Evolutionary conservation across 2,888 invertebrate genomes (phyloP).

Genomic region (Cataglyphis cursor): DNA sequence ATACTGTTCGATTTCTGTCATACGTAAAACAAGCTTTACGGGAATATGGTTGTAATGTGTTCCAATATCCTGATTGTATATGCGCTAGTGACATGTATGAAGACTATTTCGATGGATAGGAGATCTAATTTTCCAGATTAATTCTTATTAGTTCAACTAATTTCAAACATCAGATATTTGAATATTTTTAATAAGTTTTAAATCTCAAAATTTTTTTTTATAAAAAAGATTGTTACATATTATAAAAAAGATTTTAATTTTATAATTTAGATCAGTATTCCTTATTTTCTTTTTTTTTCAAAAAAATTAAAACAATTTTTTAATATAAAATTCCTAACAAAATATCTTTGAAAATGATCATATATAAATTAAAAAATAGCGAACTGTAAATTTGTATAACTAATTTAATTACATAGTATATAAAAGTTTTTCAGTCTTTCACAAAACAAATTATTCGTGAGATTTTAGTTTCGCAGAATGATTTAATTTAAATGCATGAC

Average conservation of each 20-base stretch:
- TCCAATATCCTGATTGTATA: slow-evolving; percentile 20
- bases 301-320: neutral
- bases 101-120: neutral
- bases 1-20: slow-evolving; percentile 21
- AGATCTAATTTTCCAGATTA: slow-evolving; percentile 8
- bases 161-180: neutral
- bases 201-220: neutral
- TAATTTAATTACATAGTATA: slow-evolving; percentile 7
- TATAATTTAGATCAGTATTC: neutral
- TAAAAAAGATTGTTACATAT: neutral
- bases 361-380: neutral
- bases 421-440: neutral
- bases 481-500: slow-evolving; percentile 24
- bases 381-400: neutral
- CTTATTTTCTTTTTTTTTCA: neutral
- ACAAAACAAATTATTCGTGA: neutral
- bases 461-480: neutral
- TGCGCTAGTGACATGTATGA: neutral
- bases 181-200: neutral
- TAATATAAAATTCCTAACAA: neutral
- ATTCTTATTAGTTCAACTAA: neutral
- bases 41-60: neutral
- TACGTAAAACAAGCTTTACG: neutral
- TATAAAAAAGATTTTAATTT: neutral
- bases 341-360: neutral